Conservation (phyloP, 2,888 invertebrate genomes). For the Drosophila paramelanica region DNA sequence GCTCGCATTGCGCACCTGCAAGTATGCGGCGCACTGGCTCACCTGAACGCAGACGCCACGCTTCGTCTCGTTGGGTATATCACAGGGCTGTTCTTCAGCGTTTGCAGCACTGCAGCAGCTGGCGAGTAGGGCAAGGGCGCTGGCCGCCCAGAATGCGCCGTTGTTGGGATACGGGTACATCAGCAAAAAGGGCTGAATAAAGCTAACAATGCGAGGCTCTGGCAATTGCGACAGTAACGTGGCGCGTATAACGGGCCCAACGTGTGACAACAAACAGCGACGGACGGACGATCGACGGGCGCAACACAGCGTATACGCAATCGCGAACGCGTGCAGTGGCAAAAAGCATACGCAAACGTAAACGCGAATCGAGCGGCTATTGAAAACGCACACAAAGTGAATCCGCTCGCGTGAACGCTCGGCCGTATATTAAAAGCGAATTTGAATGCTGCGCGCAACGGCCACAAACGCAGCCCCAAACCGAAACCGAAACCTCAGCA, state of each 20-base stretch:
- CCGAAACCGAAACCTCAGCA: constrained; percentile 36
- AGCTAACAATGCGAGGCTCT: constrained; percentile 24
- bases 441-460: constrained; percentile 64
- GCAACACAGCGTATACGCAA: constrained; percentile 63
- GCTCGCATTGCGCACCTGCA: constrained; percentile 79
- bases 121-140: constrained; percentile 35
- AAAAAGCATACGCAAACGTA: constrained; percentile 19
- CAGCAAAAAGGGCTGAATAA: constrained; percentile 24
- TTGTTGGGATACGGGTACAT: constrained; percentile 45
- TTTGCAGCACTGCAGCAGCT: constrained; percentile 5
- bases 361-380: constrained; percentile 28
- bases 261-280: constrained; percentile 16
- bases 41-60: constrained; percentile 79
- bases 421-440: constrained; percentile 73
- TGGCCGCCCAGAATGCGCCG: constrained; percentile 53
- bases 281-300: neutral
- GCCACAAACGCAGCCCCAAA: constrained; percentile 12
- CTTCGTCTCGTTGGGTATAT: constrained; percentile 83
- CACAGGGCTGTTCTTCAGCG: constrained; percentile 66
- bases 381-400: constrained; percentile 43
- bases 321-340: constrained; percentile 29
- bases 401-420: constrained; percentile 74
- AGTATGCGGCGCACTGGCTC: constrained; percentile 78
- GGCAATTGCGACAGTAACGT: constrained; percentile 25
- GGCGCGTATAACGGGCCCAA: constrained; percentile 7